Base-by-base conservation (phyloP, 2,888 invertebrate species). In the Eristalinus aeneus region DNA sequence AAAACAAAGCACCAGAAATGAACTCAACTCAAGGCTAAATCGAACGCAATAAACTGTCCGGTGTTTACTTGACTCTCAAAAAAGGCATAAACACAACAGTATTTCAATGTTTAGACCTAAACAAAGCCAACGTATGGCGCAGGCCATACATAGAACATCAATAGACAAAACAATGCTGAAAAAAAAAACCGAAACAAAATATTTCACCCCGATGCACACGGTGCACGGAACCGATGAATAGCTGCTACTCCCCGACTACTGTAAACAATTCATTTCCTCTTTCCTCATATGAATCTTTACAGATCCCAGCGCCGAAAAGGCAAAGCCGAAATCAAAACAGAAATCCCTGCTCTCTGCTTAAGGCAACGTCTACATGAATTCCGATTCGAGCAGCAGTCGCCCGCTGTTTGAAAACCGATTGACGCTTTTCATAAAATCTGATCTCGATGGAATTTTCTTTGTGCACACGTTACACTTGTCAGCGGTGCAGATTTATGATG, bases 401-500 rank as follows among this genome's bases (percentile, higher is more conserved):
- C 46, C n/a, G 56, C 23, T 54, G 56, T 58, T 46, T 58, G 22
- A 67, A 75, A 67, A 67, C 23, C 65, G 11, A 65, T 39, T 65
- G 73, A 36, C 39, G 56, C 56, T 32, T 27, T 58, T 54, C 54
- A 36, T 36, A 73, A 56, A 64, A 64, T 36, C 36, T 20, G 63
- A 65, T 74, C 65, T 65, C 22, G 27, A 20, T 46, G 67, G 65
- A 67, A 67, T 75, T 75, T 67, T 32, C 58, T 75, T 75, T 75
- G 74, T 74, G 46, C 36, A 46, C 22, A 39, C 58, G 64, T 56
- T 65, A 53, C 75, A 53, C 32, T 71, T 60, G 65, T 39, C 54
- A n/a, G 65, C 71, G 46, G 67, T 61, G 78, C 67, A 61, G 60
- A 71, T 76, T 75, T 76, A 65, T 71, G 69, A 71, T 75, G 53